A percentile compares a stretch with the other conserved stretches of the same genome.
phyloP scores from a whole-genome alignment of 2,113 vertebrate species.

The Barbus barbus region DNA sequence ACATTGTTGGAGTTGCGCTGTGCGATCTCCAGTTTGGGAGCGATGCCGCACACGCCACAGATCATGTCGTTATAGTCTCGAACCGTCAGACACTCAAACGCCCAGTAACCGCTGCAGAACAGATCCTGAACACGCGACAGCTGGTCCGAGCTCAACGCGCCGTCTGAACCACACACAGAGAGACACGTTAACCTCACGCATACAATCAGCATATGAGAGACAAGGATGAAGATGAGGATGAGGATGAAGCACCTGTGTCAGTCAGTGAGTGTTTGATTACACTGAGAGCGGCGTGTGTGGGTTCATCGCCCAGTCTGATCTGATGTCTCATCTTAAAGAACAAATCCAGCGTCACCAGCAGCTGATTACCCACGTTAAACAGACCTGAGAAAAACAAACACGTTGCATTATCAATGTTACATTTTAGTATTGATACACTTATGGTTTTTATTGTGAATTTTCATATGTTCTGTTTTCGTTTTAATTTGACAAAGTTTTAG shows the following conservation, averaged over 20 bases:
- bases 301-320: conserved; percentile 87
- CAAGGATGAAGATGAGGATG: not conserved
- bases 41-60: conserved; percentile 93
- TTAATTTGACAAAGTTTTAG: not conserved
- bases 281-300: conserved; percentile 74
- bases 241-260: conserved; percentile 33
- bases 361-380: conserved; percentile 90
- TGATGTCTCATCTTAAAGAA: conserved; percentile 88
- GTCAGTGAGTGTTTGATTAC: conserved; percentile 67
- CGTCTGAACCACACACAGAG: conserved; percentile 70
- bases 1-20: conserved; percentile 83
- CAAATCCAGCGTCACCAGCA: conserved; percentile 92
- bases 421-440: not conserved
- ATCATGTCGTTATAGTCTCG: conserved; percentile 99
- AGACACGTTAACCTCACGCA: not conserved
- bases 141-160: conserved; percentile 78
- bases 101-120: conserved; percentile 93
- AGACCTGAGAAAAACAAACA: conserved; percentile 78
- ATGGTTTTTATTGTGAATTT: not conserved
- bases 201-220: not conserved
- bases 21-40: conserved; percentile 91
- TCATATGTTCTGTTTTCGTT: not conserved
- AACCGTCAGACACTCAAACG: conserved; percentile 93
- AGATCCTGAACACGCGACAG: conserved; percentile 83
- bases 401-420: not conserved